Evolutionary conservation across 2,113 vertebrate genomes (phyloP).

Genomic region (Sphyrna mokarran): DNA sequence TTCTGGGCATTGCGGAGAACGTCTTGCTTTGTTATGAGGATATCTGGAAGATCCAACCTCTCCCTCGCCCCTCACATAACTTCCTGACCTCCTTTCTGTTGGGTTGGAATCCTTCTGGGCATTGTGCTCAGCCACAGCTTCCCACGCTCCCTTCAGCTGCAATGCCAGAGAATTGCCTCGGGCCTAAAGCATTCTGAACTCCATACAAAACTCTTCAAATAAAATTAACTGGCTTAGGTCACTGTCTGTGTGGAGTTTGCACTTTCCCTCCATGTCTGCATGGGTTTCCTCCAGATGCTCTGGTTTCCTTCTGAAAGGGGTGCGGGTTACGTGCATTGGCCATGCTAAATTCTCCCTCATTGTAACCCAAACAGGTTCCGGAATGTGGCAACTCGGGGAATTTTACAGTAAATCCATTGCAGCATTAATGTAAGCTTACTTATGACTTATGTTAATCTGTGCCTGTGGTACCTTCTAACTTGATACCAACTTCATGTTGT

Average conservation of each 20-base stretch:
- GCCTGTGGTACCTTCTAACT: neutral
- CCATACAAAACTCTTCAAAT: neutral
- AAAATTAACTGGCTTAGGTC: neutral
- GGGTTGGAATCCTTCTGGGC: neutral
- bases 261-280: no score
- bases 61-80: neutral
- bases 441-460: neutral
- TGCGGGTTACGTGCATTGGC: no score
- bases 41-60: neutral
- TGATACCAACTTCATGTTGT: neutral
- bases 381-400: no score
- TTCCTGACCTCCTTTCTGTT: neutral
- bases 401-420: no score
- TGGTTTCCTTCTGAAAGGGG: no score
- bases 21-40: neutral
- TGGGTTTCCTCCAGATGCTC: no score
- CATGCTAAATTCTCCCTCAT: no score
- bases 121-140: neutral
- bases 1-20: neutral
- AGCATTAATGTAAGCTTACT: no score
- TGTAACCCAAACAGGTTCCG: no score
- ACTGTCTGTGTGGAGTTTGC: no score
- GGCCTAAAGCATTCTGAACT: neutral
- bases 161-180: neutral
- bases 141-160: neutral